Evolutionary conservation across 2,113 vertebrate genomes (phyloP), one percentile per base, ranked within the genome.

Genomic region (Syrmaticus mikado): DNA sequence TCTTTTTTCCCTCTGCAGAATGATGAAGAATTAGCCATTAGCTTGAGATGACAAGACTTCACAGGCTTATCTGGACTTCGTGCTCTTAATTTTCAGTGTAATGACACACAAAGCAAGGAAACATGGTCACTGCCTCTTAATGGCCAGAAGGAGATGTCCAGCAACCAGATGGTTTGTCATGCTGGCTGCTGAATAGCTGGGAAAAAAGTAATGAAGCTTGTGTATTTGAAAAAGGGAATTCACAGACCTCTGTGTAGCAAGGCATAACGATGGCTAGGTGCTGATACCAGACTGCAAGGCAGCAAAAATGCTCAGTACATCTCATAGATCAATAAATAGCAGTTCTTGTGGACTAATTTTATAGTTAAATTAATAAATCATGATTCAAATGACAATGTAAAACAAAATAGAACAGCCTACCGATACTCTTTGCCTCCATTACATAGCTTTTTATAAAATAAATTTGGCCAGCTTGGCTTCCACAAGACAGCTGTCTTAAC

Each of bases 201-300:
- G 27, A 7, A 11, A 18, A 75, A 34, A 38, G 5, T 13, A 41
- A 10, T 1, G 17, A n/a, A 20, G 7, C 36, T 3, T 2, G 22
- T 1, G 2, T 3, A 2, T 13, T 4, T 13, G 40, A 53, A 11
- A 21, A 34, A 27, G 6, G 32, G n/a, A 65, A 6, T 2, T 36
- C 1, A 4, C 17, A 7, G 8, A 6, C 60, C 75, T 46, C 27
- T 6, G 58, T 22, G 68, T 46, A 10, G 64, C 48, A 19, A 4
- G 1, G 40, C 0, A 11, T 36, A 38, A 8, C 6, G 43, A 7
- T 2, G 40, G 79, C 40, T 6, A 20, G 45, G 58, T 34, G 19
- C 45, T 46, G 58, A 64, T 48, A 62, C 58, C 8, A 27, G 53
- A 53, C 27, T 19, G 57, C 53, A 5, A 52, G 43, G 10, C 36